Percentiles rank a stretch among this genome's conserved stretches.
These are phyloP conservation scores for Rhinichthys klamathensis DNA, from an alignment of 2,113 vertebrate species.

Conservation along the genomic window DNA sequence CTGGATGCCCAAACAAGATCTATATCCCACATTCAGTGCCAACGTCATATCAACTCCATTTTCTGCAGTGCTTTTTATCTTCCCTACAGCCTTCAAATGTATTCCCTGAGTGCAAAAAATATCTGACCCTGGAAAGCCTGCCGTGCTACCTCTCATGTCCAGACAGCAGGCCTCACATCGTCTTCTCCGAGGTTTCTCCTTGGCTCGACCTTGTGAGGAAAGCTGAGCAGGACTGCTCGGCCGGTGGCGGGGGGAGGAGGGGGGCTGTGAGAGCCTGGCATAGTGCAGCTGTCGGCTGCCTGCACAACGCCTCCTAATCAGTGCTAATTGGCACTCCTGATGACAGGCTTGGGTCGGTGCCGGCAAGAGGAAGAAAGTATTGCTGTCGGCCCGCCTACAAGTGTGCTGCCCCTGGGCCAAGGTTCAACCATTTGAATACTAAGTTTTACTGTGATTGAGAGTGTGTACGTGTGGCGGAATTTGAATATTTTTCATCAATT, in stretches of 20 bases:
- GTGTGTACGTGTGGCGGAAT: neutral
- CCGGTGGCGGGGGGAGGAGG: constrained; percentile 11
- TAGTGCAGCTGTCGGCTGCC: constrained; percentile 54
- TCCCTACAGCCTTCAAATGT: neutral
- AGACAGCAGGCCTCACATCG: constrained; percentile 38
- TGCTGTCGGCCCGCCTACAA: constrained; percentile 24
- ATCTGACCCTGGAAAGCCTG: neutral
- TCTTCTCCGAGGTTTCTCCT: constrained; percentile 63
- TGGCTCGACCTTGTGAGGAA: constrained; percentile 69
- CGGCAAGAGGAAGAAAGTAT: constrained; percentile 45
- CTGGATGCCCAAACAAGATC: neutral
- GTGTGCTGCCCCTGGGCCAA: constrained; percentile 39
- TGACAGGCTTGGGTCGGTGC: constrained; percentile 60
- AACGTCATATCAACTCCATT: neutral
- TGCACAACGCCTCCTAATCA: constrained; percentile 65
- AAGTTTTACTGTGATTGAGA: neutral
- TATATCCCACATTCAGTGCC: neutral
- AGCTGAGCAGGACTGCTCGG: constrained; percentile 62
- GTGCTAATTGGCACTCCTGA: constrained; percentile 69
- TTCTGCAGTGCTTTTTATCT: neutral
- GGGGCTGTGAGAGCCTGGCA: constrained; percentile 55
- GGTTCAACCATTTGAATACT: constrained; percentile 38
- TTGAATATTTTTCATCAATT: neutral
- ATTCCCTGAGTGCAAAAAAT: neutral
- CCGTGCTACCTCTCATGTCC: neutral